Evolutionary conservation across 2,888 invertebrate genomes (phyloP), one percentile per base, ranked within the genome.

Genomic region (Galerucella pusilla): DNA sequence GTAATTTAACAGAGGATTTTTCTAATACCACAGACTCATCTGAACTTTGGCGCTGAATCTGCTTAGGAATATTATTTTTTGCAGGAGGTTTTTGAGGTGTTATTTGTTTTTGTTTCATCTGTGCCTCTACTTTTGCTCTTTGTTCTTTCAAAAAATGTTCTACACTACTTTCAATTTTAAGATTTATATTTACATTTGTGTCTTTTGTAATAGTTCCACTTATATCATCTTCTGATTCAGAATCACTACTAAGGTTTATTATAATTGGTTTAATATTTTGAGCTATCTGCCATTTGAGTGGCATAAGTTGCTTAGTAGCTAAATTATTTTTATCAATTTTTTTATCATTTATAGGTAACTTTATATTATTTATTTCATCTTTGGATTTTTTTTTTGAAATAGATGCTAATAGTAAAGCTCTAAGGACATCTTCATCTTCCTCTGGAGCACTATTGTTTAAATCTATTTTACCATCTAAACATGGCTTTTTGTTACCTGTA

Each of bases 341-440:
- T 28, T 25, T 14, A 63, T 63, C 63, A 16, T 6, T 49, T 54
- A 52, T 42, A 59, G 54, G 16, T 12, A 54, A 12, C n/a, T 49
- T 64, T 42, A 10, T 61, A 9, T 28, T 10, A 3, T 49, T 25
- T 52, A 49, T 45, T 28, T 70, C 65, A 52, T 74, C 78, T 69
- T 79, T 81, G 68, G 89, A 89, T 71, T 91, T 88, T 85, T 90
- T 91, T 84, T 90, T 91, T 73, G 90, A 90, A 78, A 92, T 87
- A 6, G 91, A 91, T 68, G 90, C 91, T 78, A 92, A 86, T 71
- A 92, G 83, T 85, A 90, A 89, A 49, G 91, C 91, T 77, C 92
- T 85, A 77, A 92, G 87, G 68, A 91, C 88, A 84, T 91, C 91
- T 84, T 90, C 91, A 84, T 92, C 91, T 81, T 92, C 91, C 68